Base-by-base conservation (phyloP, 2,888 invertebrate genomes). In the Caenorhabditis wallacei region DNA sequence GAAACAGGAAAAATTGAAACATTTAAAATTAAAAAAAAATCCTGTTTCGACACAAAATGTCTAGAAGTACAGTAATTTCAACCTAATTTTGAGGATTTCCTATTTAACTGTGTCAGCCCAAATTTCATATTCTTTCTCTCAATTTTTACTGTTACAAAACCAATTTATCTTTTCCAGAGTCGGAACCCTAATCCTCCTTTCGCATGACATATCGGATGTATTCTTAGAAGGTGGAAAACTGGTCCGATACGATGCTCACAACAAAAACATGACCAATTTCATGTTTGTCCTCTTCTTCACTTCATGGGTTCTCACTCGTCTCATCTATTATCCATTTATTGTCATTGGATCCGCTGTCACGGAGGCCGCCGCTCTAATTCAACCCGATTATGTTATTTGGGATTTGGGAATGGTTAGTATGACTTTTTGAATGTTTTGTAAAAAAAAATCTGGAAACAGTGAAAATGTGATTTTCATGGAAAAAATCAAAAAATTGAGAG, bases 131-230 rank as follows among this genome's bases (percentile, higher is more conserved):
- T 20, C 8, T 20, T 20, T 51, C 43, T 1, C 46, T 24, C 11
- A 3, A 2, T 24, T 16, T 30, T 48, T 46, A 5, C 26, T 22
- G n/a, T 16, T n/a, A n/a, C n/a, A n/a, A 13, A 22, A 46, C 11
- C 30, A 2, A 11, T 13, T 1, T 10, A 35, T 30, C 8, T 48
- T 46, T 80, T 84, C n/a, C 81, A 87, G 90, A 74, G 87, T 90
- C 30, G 90, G 90, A 48, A 91, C 93, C 0, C 89, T 93, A 48
- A 92, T 93, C 3, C 88, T 93, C 22, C 46, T 90, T 26, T 90
- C 88, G 4, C 93, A 93, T 84, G 93, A 93, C 85, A 90, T 92
- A 43, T 92, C 92, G 10, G 93, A 93, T 84, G 92, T 92, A 46
- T 92, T 92, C 90, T 85, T 93, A 64, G 93, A 93, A 89, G 92